phyloP scores from a whole-genome alignment of 2,888 invertebrate genomes.

The Cerastis rubricosa region DNA sequence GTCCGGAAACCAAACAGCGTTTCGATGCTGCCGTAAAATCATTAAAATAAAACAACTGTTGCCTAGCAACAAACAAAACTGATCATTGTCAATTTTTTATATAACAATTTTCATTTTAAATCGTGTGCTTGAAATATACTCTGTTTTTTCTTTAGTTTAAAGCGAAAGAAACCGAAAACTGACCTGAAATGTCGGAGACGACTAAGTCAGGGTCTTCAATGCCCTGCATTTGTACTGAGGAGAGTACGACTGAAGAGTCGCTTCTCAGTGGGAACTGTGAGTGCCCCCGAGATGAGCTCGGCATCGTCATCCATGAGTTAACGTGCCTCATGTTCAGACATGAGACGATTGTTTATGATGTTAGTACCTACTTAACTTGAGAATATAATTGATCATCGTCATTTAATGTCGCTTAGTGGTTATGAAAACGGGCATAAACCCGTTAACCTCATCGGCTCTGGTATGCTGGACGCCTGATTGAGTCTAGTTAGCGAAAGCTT shows the following conservation, averaged over 20 bases:
- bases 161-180: conserved; percentile 43
- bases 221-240: conserved; percentile 76
- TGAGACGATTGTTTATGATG: conserved; percentile 79
- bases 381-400: neutral
- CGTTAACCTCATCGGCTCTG: conserved; percentile 1
- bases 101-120: conserved; percentile 49
- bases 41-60: conserved; percentile 55
- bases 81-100: conserved; percentile 50
- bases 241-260: conserved; percentile 63
- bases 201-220: conserved; percentile 57
- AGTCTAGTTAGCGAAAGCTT: neutral
- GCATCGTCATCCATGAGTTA: conserved; percentile 79
- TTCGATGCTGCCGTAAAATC: conserved; percentile 5
- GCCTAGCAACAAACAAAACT: conserved; percentile 71
- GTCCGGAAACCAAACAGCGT: neutral
- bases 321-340: conserved; percentile 80
- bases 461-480: neutral
- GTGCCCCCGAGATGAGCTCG: conserved; percentile 81
- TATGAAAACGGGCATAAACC: neutral
- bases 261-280: conserved; percentile 71
- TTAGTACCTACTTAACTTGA: conserved; percentile 60
- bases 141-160: conserved; percentile 38
- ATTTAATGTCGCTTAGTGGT: neutral
- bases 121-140: conserved; percentile 44
- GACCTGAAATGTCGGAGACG: conserved; percentile 67